phyloP scores from a whole-genome alignment of 2,113 vertebrate species.

The Marmota monax region DNA sequence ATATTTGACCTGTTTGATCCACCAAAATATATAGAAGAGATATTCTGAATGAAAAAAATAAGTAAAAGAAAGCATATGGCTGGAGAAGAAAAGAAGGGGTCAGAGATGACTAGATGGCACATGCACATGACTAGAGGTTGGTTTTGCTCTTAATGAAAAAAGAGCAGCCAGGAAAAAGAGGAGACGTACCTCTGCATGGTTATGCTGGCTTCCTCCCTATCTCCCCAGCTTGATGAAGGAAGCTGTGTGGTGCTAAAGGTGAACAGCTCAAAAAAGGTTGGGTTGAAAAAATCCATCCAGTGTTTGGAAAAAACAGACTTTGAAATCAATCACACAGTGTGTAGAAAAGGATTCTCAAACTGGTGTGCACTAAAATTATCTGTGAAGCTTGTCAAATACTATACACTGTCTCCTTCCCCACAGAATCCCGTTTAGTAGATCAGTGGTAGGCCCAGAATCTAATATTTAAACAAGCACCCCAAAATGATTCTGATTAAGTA shows the following conservation, averaged over 20 bases:
- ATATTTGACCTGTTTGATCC: background rate
- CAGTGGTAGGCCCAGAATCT: background rate
- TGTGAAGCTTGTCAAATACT: background rate
- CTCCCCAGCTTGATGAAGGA: background rate
- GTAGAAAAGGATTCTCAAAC: background rate
- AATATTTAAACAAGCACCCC: background rate
- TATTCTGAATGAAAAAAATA: background rate
- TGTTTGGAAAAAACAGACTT: background rate
- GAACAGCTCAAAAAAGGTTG: background rate
- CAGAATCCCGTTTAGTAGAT: background rate
- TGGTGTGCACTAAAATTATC: background rate
- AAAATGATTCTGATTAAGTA: background rate
- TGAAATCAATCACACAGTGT: background rate
- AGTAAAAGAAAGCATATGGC: background rate
- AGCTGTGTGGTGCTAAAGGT: background rate
- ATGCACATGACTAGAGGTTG: background rate
- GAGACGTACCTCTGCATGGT: background rate
- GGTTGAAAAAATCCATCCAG: background rate
- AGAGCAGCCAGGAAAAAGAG: background rate
- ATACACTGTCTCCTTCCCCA: background rate
- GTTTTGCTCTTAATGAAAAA: background rate
- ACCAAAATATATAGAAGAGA: constrained; percentile 45
- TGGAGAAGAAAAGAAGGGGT: background rate
- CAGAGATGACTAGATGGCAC: background rate
- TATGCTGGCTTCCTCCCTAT: background rate